phyloP scores from a whole-genome alignment of 2,113 vertebrate species.

The Mobula birostris region DNA sequence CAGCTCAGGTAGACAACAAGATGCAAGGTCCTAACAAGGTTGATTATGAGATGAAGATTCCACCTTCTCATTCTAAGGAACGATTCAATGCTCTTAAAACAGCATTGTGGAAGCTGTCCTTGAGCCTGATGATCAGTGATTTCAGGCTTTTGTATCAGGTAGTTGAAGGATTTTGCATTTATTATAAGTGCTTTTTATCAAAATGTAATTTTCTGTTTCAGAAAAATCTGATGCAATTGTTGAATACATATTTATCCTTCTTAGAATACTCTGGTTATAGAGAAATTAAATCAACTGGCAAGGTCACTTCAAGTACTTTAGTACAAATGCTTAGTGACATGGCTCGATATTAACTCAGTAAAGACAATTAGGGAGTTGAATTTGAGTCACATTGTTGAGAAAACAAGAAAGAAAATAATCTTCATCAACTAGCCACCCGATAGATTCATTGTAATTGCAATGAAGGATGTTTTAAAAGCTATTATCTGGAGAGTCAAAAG shows the following conservation, averaged over 20 bases:
- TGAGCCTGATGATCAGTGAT: too few species aligned
- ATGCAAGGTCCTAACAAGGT: too few species aligned
- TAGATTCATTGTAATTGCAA: not conserved
- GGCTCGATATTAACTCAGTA: not conserved
- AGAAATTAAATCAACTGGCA: constrained; percentile 14
- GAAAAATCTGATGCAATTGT: constrained; percentile 4
- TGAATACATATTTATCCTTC: constrained; percentile 24
- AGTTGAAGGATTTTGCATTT: not conserved
- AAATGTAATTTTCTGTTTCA: not conserved
- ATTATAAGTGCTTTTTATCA: not conserved
- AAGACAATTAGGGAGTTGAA: not conserved
- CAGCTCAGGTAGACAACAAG: too few species aligned
- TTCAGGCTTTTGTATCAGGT: not conserved
- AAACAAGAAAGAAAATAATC: not conserved
- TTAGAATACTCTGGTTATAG: not conserved
- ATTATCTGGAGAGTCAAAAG: not conserved
- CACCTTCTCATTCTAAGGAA: too few species aligned
- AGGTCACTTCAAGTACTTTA: not conserved
- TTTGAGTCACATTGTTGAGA: not conserved
- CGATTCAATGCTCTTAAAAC: too few species aligned
- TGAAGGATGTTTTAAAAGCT: not conserved
- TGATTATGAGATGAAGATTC: too few species aligned
- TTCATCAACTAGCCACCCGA: not conserved
- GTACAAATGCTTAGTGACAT: constrained; percentile 1
- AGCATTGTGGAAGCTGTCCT: too few species aligned